These are phyloP conservation scores for Pelusios castaneus DNA, from an alignment of 2,113 vertebrate species.

Conservation along the genomic window DNA sequence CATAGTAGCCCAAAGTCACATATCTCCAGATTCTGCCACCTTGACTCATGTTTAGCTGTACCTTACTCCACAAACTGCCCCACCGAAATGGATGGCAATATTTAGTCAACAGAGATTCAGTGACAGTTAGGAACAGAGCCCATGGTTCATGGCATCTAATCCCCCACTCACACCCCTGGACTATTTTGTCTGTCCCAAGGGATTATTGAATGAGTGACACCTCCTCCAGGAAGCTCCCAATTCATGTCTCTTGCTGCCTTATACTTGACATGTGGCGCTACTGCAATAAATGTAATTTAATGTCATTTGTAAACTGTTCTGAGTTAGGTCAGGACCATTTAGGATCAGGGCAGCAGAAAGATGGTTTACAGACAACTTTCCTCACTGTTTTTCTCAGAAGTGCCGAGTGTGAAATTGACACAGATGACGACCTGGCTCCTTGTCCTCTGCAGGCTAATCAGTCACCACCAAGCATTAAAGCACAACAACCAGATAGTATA, in stretches of 20 bases:
- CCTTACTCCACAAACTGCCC: not conserved
- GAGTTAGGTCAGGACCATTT: not conserved
- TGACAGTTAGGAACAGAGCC: not conserved
- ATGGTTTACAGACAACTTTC: not conserved
- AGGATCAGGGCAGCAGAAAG: not conserved
- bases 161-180: not conserved
- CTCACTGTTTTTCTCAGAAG: not conserved
- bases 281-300: not conserved
- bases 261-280: not conserved
- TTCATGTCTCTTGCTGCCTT: not conserved
- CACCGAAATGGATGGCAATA: not conserved
- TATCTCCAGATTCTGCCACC: not conserved
- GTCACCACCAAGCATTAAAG: not conserved
- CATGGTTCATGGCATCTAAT: not conserved
- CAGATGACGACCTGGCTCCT: not conserved
- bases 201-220: not conserved
- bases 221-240: not conserved
- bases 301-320: not conserved
- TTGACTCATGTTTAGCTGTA: not conserved
- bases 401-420: not conserved
- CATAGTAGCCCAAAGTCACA: not conserved
- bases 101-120: not conserved
- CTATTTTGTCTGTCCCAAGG: not conserved
- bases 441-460: not conserved
- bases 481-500: not conserved